phyloP scores from a whole-genome alignment of 2,113 vertebrate genomes.

The Chloebia gouldiae region DNA sequence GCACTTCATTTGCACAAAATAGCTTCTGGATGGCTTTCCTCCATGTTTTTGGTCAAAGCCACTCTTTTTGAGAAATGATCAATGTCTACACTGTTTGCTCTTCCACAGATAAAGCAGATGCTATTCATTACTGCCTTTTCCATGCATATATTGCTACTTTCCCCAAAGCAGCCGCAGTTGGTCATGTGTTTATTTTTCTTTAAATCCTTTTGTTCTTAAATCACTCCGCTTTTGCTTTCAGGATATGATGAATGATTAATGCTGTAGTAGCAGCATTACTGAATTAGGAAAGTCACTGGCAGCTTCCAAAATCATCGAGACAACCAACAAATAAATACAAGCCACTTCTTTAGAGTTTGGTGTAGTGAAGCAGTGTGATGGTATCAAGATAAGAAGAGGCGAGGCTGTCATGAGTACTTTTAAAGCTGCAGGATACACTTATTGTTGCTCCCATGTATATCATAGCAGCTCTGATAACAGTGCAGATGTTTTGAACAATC shows the following conservation, averaged over 20 bases:
- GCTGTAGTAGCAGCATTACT: constrained; percentile 26
- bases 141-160: constrained; percentile 64
- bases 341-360: neutral
- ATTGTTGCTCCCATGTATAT: neutral
- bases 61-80: constrained; percentile 79
- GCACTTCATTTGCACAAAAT: constrained; percentile 85
- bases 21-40: constrained; percentile 75
- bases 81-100: constrained; percentile 75
- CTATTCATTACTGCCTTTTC: constrained; percentile 82
- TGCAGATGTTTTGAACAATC: neutral
- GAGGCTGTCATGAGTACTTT: neutral
- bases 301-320: constrained; percentile 46
- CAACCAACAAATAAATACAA: constrained; percentile 56
- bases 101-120: constrained; percentile 82
- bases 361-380: neutral
- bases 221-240: constrained; percentile 48
- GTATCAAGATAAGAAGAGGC: neutral
- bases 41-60: constrained; percentile 71
- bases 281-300: constrained; percentile 44
- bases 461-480: neutral
- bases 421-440: neutral
- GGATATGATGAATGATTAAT: constrained; percentile 62
- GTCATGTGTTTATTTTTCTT: constrained; percentile 63
- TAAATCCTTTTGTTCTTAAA: constrained; percentile 66
- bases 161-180: constrained; percentile 55